Evolutionary conservation across 2,113 vertebrate species (phyloP), one percentile per base, ranked within the genome.

Genomic region (Takifugu flavidus): DNA sequence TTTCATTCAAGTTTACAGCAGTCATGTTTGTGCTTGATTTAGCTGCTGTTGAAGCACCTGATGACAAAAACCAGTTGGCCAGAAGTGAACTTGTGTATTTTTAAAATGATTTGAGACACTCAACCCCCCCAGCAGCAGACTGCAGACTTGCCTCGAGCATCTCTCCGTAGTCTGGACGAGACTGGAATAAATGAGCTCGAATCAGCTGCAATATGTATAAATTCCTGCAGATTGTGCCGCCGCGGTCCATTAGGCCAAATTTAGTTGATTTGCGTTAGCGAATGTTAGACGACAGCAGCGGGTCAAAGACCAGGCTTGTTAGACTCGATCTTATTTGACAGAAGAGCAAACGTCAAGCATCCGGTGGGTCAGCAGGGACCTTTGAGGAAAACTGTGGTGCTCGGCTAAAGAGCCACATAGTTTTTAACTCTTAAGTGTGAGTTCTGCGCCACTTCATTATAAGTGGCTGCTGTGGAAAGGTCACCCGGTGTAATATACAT

Each of bases 391-490:
- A 39, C 1, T 39, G 34, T 10, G 13, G 14, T 3, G 44, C 14
- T 45, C 44, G 14, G 14, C 44, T 45, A 45, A 45, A 45, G 44
- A 14, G 13, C 13, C 2, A 14, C 26, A 39, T 10, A 31, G 11
- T 39, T 39, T 39, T 39, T 39, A 39, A 39, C 7, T 39, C 7
- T 39, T 10, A 39, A 39, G 34, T 11, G 34, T 10, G 34, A 46
- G 13, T 11, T 1, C 45, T 15, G 13, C 45, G 49, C 20, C 14
- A 28, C 56, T 70, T 78, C 67, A 55, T 54, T 59, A 72, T 77
- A 77, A 49, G 57, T 70, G 25, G 47, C 51, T 46, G 39, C 31
- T 42, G 25, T 62, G 54, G 44, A 68, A 63, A 61, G 42, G 49
- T 55, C 56, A 69, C 26, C 65, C 60, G 26, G 39, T 58, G 73